These are phyloP conservation scores for Mastomys coucha DNA, from an alignment of 2,113 vertebrate species.

Conservation along the genomic window DNA sequence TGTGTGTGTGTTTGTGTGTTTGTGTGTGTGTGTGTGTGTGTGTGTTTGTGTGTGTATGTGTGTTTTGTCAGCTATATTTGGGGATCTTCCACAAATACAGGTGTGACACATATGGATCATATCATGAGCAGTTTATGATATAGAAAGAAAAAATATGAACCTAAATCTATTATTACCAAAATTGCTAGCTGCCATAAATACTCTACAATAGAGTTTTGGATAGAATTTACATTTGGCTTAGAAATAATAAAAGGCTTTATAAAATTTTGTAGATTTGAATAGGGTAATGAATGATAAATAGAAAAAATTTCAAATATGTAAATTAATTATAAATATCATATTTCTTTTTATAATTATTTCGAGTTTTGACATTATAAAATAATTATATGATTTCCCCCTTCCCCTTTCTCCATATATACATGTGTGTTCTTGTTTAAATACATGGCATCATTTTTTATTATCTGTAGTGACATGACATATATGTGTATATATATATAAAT, in stretches of 20 bases:
- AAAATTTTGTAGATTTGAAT: background rate
- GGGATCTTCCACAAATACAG: background rate
- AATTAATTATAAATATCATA: background rate
- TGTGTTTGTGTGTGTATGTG: no score
- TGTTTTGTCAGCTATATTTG: background rate
- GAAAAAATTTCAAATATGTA: background rate
- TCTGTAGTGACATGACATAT: background rate
- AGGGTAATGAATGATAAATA: background rate
- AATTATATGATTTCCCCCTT: background rate
- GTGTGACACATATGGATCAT: background rate
- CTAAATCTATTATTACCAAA: conserved; percentile 11
- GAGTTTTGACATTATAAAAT: background rate
- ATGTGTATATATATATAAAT: background rate
- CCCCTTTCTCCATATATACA: background rate
- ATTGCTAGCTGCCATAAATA: background rate
- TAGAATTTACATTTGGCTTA: background rate
- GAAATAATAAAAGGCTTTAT: background rate
- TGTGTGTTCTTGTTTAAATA: background rate
- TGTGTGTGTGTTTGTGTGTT: no score
- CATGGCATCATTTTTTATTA: background rate
- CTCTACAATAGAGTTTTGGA: background rate
- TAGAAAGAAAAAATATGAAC: conserved; percentile 27
- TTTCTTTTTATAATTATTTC: background rate
- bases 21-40: no score
- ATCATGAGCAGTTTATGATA: background rate